Evolutionary conservation across 1,140 invertebrate species (phyloP), one percentile per base, ranked within the genome.

Genomic region (Diachasmimorpha longicaudata): DNA sequence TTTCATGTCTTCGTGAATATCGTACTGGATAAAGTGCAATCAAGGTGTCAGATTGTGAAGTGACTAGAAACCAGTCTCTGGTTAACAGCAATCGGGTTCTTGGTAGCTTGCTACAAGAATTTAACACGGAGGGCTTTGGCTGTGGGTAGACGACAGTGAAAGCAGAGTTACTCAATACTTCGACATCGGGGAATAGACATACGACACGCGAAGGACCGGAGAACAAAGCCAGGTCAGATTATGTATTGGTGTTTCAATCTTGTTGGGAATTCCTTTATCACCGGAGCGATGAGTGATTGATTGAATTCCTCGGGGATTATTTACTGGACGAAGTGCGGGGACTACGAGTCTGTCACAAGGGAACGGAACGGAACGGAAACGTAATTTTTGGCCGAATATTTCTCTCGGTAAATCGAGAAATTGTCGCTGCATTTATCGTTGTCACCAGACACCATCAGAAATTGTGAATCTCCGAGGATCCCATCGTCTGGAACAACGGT

Each of bases 151-250:
- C 83, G 83, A 83, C 83, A 84, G 83, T 84, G 83, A 84, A 84
- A 84, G 83, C 82, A 82, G 80, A 77, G 79, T 84, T 84, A 84
- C 82, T 84, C 82, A 83, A 84, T 84, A 83, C 78, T 66, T n/a
- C 79, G 44, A 79, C 81, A 81, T 81, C 82, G 73, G 73, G 48
- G 31, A 75, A 58, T 77, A 79, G 74, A 81, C 81, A 80, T 25
- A 63, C 58, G 23, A 63, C 58, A 63, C 19, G 58, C 23, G 58
- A 63, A 63, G 23, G 23, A 23, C 69, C 69, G 44, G 14, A 63
- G 19, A 63, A 63, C 58, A 25, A 63, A 63, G 58, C 58, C 58
- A 19, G 58, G 58, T 63, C 58, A 63, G 58, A 63, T 63, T 70
- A n/a, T 46, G 48, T 25, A 55, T 31, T 48, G 42, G 46, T 52